phyloP scores from a whole-genome alignment of 2,113 vertebrate species.

The Danio rerio region DNA sequence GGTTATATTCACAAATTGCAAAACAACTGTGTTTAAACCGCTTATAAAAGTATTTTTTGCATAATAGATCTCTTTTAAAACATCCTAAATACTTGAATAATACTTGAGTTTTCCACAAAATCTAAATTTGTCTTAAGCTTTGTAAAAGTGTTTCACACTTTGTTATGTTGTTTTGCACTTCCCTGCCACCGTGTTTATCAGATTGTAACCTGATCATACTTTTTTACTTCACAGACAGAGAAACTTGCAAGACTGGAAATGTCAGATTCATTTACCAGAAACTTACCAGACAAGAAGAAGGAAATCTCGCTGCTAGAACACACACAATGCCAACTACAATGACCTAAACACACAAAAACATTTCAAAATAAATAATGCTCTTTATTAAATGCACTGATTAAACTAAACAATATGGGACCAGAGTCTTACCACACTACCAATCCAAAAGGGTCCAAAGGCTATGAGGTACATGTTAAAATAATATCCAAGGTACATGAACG shows the following conservation, averaged over 20 bases:
- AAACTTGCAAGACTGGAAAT: background rate
- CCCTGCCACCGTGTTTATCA: too few species aligned
- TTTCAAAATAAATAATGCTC: background rate
- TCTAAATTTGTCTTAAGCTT: too few species aligned
- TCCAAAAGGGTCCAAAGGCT: slow-evolving; percentile 47
- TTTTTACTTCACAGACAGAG: too few species aligned
- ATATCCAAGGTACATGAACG: background rate
- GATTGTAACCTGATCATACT: too few species aligned
- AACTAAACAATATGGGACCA: background rate
- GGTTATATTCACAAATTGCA: too few species aligned
- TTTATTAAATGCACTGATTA: background rate
- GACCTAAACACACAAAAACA: slow-evolving; percentile 58
- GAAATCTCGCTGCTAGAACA: slow-evolving; percentile 67
- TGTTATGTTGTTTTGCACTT: too few species aligned
- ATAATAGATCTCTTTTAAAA: too few species aligned
- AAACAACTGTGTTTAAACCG: too few species aligned
- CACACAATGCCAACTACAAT: slow-evolving; percentile 60
- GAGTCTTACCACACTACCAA: slow-evolving; percentile 65
- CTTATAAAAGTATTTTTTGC: too few species aligned
- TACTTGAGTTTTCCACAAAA: too few species aligned
- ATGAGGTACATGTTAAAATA: fast-evolving
- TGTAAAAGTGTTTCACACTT: too few species aligned
- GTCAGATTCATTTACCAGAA: background rate
- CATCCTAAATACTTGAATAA: too few species aligned
- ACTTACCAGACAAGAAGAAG: slow-evolving; percentile 73